phyloP scores from a whole-genome alignment of 2,113 vertebrate genomes.

The Carassius gibelio region DNA sequence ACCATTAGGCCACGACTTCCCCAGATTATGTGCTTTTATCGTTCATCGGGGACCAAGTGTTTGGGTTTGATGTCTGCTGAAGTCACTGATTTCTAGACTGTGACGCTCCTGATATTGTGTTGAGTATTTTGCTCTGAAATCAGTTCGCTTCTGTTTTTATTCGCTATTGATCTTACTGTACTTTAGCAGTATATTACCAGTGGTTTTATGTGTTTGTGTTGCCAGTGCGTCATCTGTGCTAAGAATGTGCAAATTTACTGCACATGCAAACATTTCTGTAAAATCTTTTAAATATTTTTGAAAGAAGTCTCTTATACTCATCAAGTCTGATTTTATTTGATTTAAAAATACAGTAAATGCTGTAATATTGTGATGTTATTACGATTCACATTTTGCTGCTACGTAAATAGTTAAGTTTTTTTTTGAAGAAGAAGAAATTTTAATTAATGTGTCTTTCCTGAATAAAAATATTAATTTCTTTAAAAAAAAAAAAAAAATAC shows the following conservation, averaged over 20 bases:
- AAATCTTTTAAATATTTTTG: background rate
- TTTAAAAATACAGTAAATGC: background rate
- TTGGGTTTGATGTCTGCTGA: background rate
- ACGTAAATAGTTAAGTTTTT: background rate
- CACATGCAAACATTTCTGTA: background rate
- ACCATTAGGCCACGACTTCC: too few relatives aligned
- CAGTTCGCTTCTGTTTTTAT: background rate
- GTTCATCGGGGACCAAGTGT: conserved; percentile 1
- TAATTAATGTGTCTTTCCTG: too few relatives aligned
- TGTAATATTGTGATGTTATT: background rate
- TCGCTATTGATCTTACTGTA: background rate
- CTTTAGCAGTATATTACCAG: background rate
- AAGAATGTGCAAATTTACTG: background rate
- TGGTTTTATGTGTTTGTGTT: background rate
- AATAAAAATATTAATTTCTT: too few relatives aligned
- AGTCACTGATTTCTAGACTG: background rate
- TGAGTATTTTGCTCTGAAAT: background rate
- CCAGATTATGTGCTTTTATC: conserved; percentile 37
- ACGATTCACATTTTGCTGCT: background rate
- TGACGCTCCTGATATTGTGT: background rate
- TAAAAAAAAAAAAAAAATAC: too few relatives aligned
- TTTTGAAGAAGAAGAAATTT: background rate
- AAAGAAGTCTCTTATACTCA: background rate
- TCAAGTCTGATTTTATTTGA: background rate
- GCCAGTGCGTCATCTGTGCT: background rate